Evolutionary conservation across 1,140 invertebrate genomes (phyloP).

Genomic region (Platyscapa corneri): DNA sequence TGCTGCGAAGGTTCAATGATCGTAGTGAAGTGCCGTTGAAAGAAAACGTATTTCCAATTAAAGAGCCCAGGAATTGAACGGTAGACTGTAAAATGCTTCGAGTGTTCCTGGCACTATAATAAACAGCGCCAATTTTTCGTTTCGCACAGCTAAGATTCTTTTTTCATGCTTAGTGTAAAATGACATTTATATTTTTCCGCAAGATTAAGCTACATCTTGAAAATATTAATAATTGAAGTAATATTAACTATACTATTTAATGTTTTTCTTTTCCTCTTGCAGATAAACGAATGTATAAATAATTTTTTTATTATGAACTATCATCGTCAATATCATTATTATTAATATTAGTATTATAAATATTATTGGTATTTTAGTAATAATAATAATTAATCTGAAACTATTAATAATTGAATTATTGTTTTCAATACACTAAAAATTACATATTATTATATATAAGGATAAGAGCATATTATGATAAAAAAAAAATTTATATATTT

Average conservation of each 20-base stretch:
- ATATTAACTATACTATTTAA: not conserved
- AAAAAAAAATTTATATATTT: too few species aligned
- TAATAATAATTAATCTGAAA: too few species aligned
- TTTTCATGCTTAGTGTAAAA: not conserved
- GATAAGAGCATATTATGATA: too few species aligned
- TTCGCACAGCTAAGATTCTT: not conserved
- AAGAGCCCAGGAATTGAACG: not conserved
- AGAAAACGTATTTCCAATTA: conserved; percentile 16
- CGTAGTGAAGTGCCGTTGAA: not conserved
- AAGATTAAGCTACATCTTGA: not conserved
- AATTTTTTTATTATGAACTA: too few species aligned
- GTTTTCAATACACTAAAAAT: too few species aligned
- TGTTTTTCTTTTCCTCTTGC: not conserved
- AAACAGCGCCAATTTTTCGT: not conserved
- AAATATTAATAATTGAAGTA: not conserved
- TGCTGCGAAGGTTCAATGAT: not conserved
- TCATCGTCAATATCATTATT: too few species aligned
- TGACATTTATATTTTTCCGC: not conserved
- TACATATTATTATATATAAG: too few species aligned
- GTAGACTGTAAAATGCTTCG: not conserved
- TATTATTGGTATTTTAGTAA: too few species aligned
- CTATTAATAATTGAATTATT: too few species aligned
- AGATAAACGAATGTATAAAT: too few species aligned
- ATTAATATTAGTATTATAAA: too few species aligned
- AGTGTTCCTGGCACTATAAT: not conserved